A percentile compares a stretch with the other conserved stretches of the same genome.
These are phyloP conservation scores for Maccullochella peelii DNA, from an alignment of 2,113 vertebrate species.

Conservation along the genomic window DNA sequence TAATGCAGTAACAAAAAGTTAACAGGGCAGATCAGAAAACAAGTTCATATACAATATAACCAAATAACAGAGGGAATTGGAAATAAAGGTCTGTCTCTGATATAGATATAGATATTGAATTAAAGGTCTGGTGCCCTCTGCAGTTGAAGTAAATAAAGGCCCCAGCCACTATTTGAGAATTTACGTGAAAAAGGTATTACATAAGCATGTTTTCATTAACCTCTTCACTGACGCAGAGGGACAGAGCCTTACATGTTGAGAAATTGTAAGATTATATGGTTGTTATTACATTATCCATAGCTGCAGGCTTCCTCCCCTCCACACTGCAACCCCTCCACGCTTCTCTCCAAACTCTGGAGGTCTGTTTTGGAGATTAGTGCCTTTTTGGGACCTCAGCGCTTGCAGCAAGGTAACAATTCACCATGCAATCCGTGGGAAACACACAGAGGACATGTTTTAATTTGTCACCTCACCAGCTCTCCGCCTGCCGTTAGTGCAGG, in stretches of 20 bases:
- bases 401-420: conserved; percentile 44
- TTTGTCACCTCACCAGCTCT: conserved; percentile 58
- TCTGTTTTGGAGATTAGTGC: conserved; percentile 57
- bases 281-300: conserved; percentile 44
- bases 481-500: neutral
- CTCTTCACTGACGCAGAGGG: neutral
- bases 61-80: neutral
- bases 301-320: neutral
- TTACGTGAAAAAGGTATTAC: neutral
- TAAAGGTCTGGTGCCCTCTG: neutral
- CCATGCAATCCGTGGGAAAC: conserved; percentile 37
- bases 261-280: conserved; percentile 25
- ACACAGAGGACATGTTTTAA: conserved; percentile 62
- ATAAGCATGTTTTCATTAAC: conserved; percentile 10
- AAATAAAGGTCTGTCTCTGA: neutral
- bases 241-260: conserved; percentile 29
- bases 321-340: neutral
- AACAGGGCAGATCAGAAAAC: no score
- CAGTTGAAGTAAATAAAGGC: neutral
- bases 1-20: no score
- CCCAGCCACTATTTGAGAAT: no score
- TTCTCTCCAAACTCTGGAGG: conserved; percentile 24
- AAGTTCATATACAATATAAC: no score
- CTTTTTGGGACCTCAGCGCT: conserved; percentile 47
- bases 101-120: neutral